Conservation (phyloP, 2,113 vertebrate species). For the Amphiprion ocellaris region DNA sequence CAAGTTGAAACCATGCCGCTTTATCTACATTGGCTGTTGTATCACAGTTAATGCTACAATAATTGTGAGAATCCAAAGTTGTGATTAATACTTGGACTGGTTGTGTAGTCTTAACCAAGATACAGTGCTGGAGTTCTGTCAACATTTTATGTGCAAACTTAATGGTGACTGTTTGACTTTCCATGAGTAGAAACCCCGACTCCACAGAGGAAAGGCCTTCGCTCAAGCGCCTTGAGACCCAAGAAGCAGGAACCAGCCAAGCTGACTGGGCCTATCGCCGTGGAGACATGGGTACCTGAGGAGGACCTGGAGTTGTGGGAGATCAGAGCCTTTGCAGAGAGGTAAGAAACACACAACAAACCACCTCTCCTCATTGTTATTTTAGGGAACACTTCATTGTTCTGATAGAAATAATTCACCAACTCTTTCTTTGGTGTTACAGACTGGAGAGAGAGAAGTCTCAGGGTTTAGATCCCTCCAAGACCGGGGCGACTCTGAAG, state of each 20-base stretch:
- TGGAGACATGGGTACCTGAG: conserved; percentile 97
- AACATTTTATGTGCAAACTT: neutral
- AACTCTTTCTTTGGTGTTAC: conserved; percentile 37
- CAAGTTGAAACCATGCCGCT: too few species aligned
- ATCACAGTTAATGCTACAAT: too few species aligned
- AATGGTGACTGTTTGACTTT: neutral
- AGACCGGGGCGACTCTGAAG: conserved; percentile 89
- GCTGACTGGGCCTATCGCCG: conserved; percentile 93
- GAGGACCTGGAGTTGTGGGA: conserved; percentile 99
- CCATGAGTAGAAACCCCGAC: conserved; percentile 91
- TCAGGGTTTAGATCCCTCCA: conserved; percentile 92
- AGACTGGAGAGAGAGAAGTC: conserved; percentile 98
- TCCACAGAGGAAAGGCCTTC: conserved; percentile 87
- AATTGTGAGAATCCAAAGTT: too few species aligned
- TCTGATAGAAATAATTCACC: too few species aligned
- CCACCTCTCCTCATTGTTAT: neutral
- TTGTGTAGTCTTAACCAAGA: too few species aligned
- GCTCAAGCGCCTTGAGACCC: conserved; percentile 94
- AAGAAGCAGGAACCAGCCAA: conserved; percentile 97
- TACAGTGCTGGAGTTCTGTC: too few species aligned
- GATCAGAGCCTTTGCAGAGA: conserved; percentile 97
- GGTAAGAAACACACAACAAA: conserved; percentile 74
- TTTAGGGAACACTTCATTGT: neutral
- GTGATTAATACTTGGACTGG: too few species aligned
- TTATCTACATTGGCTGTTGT: too few species aligned